Conservation (phyloP, 2,888 invertebrate genomes). For the Drosophila birchii region DNA sequence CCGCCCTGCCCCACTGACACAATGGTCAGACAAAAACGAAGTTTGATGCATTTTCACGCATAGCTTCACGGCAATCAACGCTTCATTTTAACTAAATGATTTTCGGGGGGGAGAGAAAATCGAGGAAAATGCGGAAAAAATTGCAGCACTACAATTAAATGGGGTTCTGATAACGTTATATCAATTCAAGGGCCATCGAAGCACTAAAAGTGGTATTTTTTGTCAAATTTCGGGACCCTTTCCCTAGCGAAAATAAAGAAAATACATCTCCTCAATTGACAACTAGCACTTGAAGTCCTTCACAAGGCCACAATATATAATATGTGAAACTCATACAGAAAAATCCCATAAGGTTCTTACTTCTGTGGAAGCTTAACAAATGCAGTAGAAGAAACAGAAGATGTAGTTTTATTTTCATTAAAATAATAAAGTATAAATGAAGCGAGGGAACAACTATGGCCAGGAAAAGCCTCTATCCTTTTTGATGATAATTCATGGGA, state of each 20-base stretch:
- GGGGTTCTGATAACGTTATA: slow-evolving; percentile 19
- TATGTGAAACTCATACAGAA: not conserved
- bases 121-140: not conserved
- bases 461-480: not conserved
- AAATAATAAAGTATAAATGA: not conserved
- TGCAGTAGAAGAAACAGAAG: not conserved
- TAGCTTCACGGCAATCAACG: slow-evolving; percentile 74
- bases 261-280: not conserved
- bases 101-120: slow-evolving; percentile 3
- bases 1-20: slow-evolving; percentile 14
- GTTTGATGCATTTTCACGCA: slow-evolving; percentile 68
- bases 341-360: slow-evolving; percentile 3
- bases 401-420: not conserved
- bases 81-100: slow-evolving; percentile 68
- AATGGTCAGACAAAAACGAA: slow-evolving; percentile 55
- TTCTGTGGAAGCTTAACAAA: not conserved
- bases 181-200: slow-evolving; percentile 4
- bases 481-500: slow-evolving; percentile 20
- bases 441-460: not conserved
- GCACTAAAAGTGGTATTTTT: not conserved
- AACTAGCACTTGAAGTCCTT: slow-evolving; percentile 2
- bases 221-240: not conserved
- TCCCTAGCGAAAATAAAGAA: not conserved
- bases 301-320: slow-evolving; percentile 2
- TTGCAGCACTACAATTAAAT: slow-evolving; percentile 16